Base-by-base conservation (phyloP, 2,888 invertebrate species). In the Operophtera brumata region DNA sequence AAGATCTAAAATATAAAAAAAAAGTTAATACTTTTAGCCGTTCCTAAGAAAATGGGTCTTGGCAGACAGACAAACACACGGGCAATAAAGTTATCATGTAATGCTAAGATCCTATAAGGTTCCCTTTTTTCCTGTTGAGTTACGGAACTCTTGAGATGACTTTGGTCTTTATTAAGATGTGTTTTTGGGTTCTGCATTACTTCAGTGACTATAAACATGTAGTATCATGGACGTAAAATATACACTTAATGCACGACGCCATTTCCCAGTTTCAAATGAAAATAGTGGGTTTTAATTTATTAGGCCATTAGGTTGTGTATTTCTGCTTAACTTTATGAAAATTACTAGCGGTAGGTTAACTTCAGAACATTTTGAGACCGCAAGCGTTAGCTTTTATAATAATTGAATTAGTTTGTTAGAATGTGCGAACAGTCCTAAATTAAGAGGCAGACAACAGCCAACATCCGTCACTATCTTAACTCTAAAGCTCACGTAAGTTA, bases 281-380 rank as follows among this genome's bases (percentile, higher is more conserved):
- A 47, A 51, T 47, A 40, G 51, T 56, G 43, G 40, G 25, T 50
- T 51, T 56, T 51, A 47, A 56, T 56, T 51, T 56, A 51, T 56
- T 35, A 44, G 28, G 36, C 45, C 36, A 50, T 47, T 56, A 34
- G 12, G 28, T 39, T 40, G 14, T 51, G 39, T 56, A 50, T 56
- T 47, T 44, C 44, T 47, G 36, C 53, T 44, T 50, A 42, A 57
- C 48, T 53, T 47, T 50, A 26, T 48, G 42, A 39, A 45, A 47
- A 46, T 42, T 52, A 52, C 36, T 20, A 47, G 39, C 47, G 25
- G 37, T 48, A 35, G 30, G 32, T 39, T 47, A 26, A 43, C 41
- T 43, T 47, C 9, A 47, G 35, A 35, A 12, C 32, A 50, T 39
- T 39, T 40, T 30, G 32, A 44, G 12, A 44, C 39, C 39, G 13